Evolutionary conservation across 1,140 invertebrate species (phyloP).

Genomic region (Drosophila tristis): DNA sequence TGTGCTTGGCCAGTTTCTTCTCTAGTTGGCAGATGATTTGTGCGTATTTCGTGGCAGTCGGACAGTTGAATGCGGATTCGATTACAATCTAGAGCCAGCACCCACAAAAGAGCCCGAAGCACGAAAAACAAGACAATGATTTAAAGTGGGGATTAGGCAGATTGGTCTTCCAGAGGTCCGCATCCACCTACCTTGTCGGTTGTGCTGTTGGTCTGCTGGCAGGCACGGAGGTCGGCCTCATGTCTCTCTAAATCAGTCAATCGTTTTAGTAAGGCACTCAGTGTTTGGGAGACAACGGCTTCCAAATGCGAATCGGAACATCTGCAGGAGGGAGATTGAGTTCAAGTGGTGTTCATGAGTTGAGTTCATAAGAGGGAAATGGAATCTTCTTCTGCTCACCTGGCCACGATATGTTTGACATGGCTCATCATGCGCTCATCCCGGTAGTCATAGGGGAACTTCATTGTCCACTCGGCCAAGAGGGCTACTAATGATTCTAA

Average conservation of each 20-base stretch:
- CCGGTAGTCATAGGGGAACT: constrained; percentile 88
- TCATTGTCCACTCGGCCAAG: constrained; percentile 84
- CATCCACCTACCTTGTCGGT: constrained; percentile 65
- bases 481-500: constrained; percentile 77
- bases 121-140: constrained; percentile 27
- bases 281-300: constrained; percentile 79
- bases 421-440: constrained; percentile 87
- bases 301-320: constrained; percentile 83
- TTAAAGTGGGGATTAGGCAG: constrained; percentile 20
- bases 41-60: constrained; percentile 80
- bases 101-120: not conserved
- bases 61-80: constrained; percentile 58
- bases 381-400: constrained; percentile 47
- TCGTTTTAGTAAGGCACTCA: constrained; percentile 84
- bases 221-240: constrained; percentile 81
- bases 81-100: constrained; percentile 2
- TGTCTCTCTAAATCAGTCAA: constrained; percentile 84
- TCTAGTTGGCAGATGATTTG: constrained; percentile 82
- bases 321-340: constrained; percentile 34
- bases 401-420: constrained; percentile 85
- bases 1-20: constrained; percentile 80
- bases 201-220: constrained; percentile 58
- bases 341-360: not conserved
- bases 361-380: not conserved
- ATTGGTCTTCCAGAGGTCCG: constrained; percentile 8